A percentile compares a stretch with the other conserved stretches of the same genome.
Conservation (phyloP, 2,113 vertebrate genomes). For the Anoplopoma fimbria region DNA sequence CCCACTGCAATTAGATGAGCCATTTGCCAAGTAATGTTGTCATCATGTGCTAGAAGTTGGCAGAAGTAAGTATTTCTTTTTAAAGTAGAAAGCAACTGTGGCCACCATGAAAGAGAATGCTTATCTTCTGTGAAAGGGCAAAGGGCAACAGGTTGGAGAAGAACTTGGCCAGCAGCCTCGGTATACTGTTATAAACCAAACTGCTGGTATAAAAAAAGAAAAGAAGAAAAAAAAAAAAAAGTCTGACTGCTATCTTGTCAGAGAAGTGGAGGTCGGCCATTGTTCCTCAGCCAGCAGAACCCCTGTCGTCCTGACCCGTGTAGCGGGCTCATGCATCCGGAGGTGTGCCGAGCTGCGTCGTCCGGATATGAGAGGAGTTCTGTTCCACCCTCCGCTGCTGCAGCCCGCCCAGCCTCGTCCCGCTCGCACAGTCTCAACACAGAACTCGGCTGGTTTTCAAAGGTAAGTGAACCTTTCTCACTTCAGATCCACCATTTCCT, state of each 20-base stretch:
- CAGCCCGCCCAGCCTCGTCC: background rate
- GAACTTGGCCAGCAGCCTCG: background rate
- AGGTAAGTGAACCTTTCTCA: constrained; percentile 1
- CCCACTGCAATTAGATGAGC: background rate
- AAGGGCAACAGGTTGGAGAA: too few species aligned
- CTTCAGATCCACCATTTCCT: fast-evolving
- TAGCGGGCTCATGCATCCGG: too few species aligned
- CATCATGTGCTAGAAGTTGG: background rate
- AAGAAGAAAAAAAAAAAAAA: too few species aligned
- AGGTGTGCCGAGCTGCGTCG: constrained; percentile 13
- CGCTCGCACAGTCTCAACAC: background rate
- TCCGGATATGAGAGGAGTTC: background rate
- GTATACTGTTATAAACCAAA: background rate
- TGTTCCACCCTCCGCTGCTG: constrained; percentile 8
- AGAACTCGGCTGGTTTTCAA: background rate
- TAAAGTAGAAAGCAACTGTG: too few species aligned
- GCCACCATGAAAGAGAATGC: too few species aligned
- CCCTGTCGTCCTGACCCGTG: too few species aligned
- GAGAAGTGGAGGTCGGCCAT: too few species aligned
- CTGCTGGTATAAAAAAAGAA: too few species aligned
- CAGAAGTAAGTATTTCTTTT: too few species aligned
- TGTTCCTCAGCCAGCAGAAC: too few species aligned
- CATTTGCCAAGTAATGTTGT: background rate
- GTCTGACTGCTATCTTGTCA: too few species aligned
- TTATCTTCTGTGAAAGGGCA: too few species aligned